phyloP scores from a whole-genome alignment of 2,113 vertebrate species.

The Plectropomus leopardus region DNA sequence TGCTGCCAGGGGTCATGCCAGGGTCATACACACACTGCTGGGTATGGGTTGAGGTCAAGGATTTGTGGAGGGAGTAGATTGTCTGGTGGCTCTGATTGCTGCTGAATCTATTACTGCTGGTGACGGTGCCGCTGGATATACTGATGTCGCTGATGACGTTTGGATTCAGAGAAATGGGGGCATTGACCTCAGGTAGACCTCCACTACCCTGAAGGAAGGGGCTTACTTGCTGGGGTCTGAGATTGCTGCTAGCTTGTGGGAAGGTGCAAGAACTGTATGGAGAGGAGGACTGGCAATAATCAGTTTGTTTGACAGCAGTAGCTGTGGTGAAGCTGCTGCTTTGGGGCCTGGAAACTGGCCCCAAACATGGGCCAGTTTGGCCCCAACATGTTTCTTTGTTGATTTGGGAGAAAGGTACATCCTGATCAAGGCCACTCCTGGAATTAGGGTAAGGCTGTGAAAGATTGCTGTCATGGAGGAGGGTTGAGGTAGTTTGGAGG shows the following conservation, averaged over 20 bases:
- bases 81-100: slow-evolving; percentile 64
- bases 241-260: not conserved
- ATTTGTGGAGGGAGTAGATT: slow-evolving; percentile 76
- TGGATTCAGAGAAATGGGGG: not conserved
- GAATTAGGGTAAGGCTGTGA: not conserved
- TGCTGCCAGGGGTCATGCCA: slow-evolving; percentile 74
- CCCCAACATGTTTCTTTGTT: slow-evolving; percentile 2
- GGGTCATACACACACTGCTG: slow-evolving; percentile 89
- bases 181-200: slow-evolving; percentile 30
- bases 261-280: not conserved
- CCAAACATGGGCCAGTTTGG: no score
- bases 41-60: slow-evolving; percentile 54
- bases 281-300: not conserved
- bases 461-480: not conserved
- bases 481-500: not conserved
- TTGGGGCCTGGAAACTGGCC: not conserved
- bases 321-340: slow-evolving; percentile 5
- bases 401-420: not conserved
- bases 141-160: slow-evolving; percentile 1
- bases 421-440: not conserved
- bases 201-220: not conserved
- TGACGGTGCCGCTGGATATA: slow-evolving; percentile 13
- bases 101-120: slow-evolving; percentile 15
- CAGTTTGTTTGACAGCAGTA: not conserved
- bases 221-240: not conserved